Conservation (phyloP, 2,113 vertebrate species). For the Protobothrops flavoviridis region DNA sequence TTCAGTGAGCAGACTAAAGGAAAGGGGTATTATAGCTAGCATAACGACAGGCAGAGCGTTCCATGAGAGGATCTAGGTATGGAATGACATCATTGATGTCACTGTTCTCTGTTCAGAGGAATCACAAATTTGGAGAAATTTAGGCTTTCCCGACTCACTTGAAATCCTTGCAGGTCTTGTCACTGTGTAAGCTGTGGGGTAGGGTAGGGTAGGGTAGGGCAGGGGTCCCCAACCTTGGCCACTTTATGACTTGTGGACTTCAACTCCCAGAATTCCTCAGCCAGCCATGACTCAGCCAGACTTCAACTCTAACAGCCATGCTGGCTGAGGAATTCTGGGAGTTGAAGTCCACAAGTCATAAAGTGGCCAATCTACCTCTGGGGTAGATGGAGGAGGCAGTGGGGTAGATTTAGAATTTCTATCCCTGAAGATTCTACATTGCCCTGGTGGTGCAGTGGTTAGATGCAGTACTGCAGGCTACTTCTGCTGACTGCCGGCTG, state of each 20-base stretch:
- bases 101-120: not conserved
- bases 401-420: not conserved
- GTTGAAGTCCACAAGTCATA: too few species aligned
- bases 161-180: not conserved
- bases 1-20: not conserved
- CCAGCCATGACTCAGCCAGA: too few species aligned
- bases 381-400: not conserved
- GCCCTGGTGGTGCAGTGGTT: too few species aligned
- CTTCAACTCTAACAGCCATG: too few species aligned
- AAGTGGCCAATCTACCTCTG: too few species aligned
- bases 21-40: not conserved
- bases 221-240: too few species aligned
- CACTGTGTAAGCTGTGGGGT: not conserved
- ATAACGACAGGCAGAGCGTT: not conserved
- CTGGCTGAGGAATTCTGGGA: too few species aligned
- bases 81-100: not conserved
- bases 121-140: not conserved
- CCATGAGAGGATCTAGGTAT: not conserved
- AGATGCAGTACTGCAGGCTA: too few species aligned
- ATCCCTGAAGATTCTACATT: not conserved
- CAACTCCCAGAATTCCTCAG: too few species aligned
- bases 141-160: not conserved
- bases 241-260: too few species aligned
- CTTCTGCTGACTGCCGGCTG: too few species aligned
- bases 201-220: too few species aligned